A percentile compares a stretch with the other conserved stretches of the same genome.
Evolutionary conservation across 2,797 vertebrate species (phyloP).

Genomic region (Pygocentrus nattereri): DNA sequence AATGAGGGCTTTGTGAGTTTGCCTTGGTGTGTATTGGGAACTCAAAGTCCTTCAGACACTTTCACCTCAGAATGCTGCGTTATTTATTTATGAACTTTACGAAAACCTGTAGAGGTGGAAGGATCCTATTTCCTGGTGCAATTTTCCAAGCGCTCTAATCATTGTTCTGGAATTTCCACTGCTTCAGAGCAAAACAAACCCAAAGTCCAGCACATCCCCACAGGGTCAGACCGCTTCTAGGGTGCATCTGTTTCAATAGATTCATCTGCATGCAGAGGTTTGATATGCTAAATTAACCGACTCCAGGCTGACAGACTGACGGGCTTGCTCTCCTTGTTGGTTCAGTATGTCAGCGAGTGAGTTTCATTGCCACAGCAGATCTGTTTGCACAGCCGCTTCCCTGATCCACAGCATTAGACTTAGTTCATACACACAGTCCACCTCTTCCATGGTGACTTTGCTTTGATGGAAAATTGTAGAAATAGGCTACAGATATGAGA

Average conservation of each 20-base stretch:
- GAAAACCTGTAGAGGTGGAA: slow-evolving; percentile 32
- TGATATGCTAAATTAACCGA: neutral
- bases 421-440: slow-evolving; percentile 37
- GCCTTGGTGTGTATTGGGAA: neutral
- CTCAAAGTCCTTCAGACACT: slow-evolving; percentile 31
- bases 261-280: neutral
- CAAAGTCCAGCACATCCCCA: neutral
- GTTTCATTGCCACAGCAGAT: slow-evolving; percentile 24
- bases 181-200: neutral
- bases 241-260: neutral
- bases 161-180: slow-evolving; percentile 23
- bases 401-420: slow-evolving; percentile 32
- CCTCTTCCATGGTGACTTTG: slow-evolving; percentile 4
- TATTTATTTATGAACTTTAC: slow-evolving; percentile 46
- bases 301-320: neutral
- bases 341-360: slow-evolving; percentile 8
- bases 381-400: slow-evolving; percentile 52
- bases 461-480: neutral
- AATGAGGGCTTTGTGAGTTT: neutral
- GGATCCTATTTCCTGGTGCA: slow-evolving; percentile 44
- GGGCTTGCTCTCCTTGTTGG: slow-evolving; percentile 40
- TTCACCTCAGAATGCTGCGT: slow-evolving; percentile 31
- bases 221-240: neutral
- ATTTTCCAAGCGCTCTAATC: slow-evolving; percentile 25
- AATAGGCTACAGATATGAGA: neutral